Conservation (phyloP, 2,113 vertebrate genomes). For the Phrynosoma platyrhinos region DNA sequence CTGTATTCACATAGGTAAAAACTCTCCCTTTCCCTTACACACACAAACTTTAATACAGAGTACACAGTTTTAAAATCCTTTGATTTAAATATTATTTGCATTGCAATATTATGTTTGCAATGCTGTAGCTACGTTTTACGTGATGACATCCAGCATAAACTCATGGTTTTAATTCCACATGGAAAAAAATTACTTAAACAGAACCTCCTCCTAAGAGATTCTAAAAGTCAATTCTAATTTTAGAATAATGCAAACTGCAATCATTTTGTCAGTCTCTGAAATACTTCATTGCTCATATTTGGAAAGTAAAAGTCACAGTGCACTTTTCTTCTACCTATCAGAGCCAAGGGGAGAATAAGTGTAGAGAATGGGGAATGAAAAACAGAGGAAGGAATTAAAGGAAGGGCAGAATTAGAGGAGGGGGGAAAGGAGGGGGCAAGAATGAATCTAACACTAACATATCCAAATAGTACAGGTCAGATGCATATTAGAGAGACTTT, state of each 20-base stretch:
- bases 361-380: slow-evolving; percentile 11
- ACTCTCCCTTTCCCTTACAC: slow-evolving; percentile 22
- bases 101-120: slow-evolving; percentile 11
- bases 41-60: slow-evolving; percentile 39
- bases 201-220: not conserved
- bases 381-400: not conserved
- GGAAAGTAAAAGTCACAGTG: not conserved
- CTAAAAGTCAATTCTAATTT: slow-evolving; percentile 24
- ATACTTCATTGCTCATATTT: not conserved
- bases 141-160: slow-evolving; percentile 14
- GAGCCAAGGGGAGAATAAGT: not conserved
- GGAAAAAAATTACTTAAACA: slow-evolving; percentile 15
- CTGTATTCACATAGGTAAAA: slow-evolving; percentile 42
- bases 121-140: not conserved
- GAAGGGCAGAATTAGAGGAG: not conserved
- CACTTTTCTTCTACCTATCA: not conserved
- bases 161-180: not conserved
- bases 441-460: not conserved
- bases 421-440: not conserved
- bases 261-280: slow-evolving; percentile 10
- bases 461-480: not conserved
- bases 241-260: slow-evolving; percentile 26
- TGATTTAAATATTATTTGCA: slow-evolving; percentile 6
- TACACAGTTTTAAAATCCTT: slow-evolving; percentile 22
- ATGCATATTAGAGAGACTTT: not conserved